Percentiles rank a stretch among this genome's conserved stretches.
Evolutionary conservation across 2,797 vertebrate genomes (phyloP).

Genomic region (Pyrrhura leucotis): DNA sequence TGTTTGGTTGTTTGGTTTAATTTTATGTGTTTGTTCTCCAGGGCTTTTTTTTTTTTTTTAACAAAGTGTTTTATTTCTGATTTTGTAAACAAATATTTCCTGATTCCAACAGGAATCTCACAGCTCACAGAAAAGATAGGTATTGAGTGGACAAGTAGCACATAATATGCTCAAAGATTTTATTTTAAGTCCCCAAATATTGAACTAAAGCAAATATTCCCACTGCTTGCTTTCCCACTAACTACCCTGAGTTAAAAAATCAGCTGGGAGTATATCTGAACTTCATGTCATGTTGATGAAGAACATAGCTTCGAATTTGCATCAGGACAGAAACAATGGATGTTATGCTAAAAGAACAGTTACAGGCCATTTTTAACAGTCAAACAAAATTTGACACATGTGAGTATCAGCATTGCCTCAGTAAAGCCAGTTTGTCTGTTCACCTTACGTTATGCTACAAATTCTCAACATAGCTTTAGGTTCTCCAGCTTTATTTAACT

Average conservation of each 20-base stretch:
- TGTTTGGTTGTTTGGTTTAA: not conserved
- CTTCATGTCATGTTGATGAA: not conserved
- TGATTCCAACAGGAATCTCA: not conserved
- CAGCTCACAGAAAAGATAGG: not conserved
- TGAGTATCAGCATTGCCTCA: conserved; percentile 20
- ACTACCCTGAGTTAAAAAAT: not conserved
- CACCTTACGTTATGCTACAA: conserved; percentile 55
- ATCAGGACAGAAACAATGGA: not conserved
- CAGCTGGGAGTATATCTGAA: conserved; percentile 12
- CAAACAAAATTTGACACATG: conserved; percentile 55
- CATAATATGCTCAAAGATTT: not conserved
- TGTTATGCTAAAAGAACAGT: conserved; percentile 65
- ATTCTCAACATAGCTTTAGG: conserved; percentile 48
- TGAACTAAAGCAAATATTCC: not conserved
- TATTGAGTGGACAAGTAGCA: not conserved
- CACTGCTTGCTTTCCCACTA: not conserved
- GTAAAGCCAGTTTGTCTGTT: conserved; percentile 71
- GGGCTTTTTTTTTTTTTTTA: not conserved
- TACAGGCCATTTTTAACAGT: conserved; percentile 55
- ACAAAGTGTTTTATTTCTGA: not conserved
- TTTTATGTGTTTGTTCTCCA: not conserved
- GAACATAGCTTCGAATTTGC: not conserved
- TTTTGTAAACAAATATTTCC: not conserved
- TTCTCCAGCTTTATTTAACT: conserved; percentile 69
- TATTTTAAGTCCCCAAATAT: not conserved